These are phyloP conservation scores for Syrrhaptes paradoxus DNA, from an alignment of 2,113 vertebrate species.

Conservation along the genomic window DNA sequence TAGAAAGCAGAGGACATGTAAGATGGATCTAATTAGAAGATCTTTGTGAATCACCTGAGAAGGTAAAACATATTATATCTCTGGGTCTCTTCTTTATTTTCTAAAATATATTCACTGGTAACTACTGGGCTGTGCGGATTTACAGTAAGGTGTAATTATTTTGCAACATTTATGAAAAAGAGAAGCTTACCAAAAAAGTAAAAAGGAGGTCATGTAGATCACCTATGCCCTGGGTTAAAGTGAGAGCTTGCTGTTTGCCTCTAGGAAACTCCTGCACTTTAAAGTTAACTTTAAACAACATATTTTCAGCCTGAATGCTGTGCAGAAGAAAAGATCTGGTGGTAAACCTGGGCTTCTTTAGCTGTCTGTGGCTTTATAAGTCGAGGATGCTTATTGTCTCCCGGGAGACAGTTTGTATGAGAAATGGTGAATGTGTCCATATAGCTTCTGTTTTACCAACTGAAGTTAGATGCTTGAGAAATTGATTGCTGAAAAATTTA, in stretches of 20 bases:
- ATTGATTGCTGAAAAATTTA: not conserved
- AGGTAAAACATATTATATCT: constrained; percentile 16
- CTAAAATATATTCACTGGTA: not conserved
- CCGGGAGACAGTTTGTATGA: not conserved
- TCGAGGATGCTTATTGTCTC: not conserved
- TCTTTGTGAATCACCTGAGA: not conserved
- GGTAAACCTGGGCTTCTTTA: not conserved
- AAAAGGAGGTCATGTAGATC: not conserved
- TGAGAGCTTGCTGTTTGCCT: not conserved
- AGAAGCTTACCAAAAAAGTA: not conserved
- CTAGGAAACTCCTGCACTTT: not conserved
- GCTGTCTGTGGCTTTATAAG: not conserved
- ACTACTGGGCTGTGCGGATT: not conserved
- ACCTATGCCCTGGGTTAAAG: not conserved
- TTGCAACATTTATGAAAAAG: not conserved
- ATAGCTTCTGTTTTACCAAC: not conserved
- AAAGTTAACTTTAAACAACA: not conserved
- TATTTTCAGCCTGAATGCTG: not conserved
- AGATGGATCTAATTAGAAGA: not conserved
- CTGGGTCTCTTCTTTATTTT: not conserved
- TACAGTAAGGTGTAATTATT: not conserved
- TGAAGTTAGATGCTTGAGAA: not conserved
- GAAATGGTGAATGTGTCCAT: not conserved
- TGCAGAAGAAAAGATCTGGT: not conserved
- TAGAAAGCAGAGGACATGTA: not conserved